Evolutionary conservation across 2,888 invertebrate genomes (phyloP), one percentile per base, ranked within the genome.

Genomic region (Erpobdella octoculata): DNA sequence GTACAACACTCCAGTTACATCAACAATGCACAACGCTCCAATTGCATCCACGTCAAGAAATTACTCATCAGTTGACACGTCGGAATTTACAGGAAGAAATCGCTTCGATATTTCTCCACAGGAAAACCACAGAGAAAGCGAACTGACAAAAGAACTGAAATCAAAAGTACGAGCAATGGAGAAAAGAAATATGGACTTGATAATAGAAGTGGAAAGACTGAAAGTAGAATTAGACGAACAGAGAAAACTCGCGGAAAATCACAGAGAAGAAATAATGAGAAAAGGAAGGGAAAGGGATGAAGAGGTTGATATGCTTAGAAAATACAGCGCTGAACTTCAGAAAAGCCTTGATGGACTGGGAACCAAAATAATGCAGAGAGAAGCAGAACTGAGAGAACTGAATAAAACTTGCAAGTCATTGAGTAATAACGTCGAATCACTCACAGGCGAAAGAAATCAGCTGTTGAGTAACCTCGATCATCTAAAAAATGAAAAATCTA

Each of bases 111-210:
- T n/a, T n/a, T 28, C 53, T 18, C 53, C 53, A 53, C 21, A 53
- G 5, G 21, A 53, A 25, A 8, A 21, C 21, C 28, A 53, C 53
- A 28, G 28, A 12, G 53, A 53, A 28, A 53, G 21, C n/a, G 53
- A 53, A 53, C 53, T 53, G 21, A 53, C 53, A 5, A 53, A 53
- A n/a, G 53, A 53, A 53, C 53, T 53, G 21, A 53, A 53, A 28
- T 25, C 53, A 21, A 53, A 53, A 28, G 53, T 53, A 15, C 21
- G 28, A 53, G 53, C 53, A 8, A 53, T 53, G 53, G 53, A 53
- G 28, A 53, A 53, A 53, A 53, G 53, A 53, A 53, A 53, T 53
- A 25, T 53, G 2, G 53, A 53, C 15, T 53, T 53, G 53, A 53
- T 53, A 21, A 53, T 53, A 25, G 53, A 53, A 12, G 53, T 53